phyloP scores from a whole-genome alignment of 2,113 vertebrate genomes.

The Meleagris gallopavo region DNA sequence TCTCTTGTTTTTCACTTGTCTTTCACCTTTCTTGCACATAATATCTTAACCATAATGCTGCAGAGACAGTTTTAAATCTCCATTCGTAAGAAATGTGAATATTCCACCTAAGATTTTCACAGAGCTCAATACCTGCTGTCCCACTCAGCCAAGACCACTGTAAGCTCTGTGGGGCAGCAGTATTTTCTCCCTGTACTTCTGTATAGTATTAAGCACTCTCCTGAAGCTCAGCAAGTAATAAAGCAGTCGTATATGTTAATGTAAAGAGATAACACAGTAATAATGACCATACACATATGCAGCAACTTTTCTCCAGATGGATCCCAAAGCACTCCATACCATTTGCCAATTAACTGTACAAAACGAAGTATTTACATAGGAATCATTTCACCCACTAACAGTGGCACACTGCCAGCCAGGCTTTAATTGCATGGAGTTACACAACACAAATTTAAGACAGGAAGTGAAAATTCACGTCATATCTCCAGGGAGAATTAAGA shows the following conservation, averaged over 20 bases:
- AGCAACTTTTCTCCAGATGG: slow-evolving; percentile 71
- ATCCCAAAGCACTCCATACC: slow-evolving; percentile 58
- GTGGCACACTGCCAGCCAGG: slow-evolving; percentile 54
- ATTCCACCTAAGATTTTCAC: not conserved
- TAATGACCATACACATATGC: slow-evolving; percentile 55
- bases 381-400: slow-evolving; percentile 66
- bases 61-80: not conserved
- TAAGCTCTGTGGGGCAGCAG: not conserved
- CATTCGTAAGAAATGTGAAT: not conserved
- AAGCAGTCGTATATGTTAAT: slow-evolving; percentile 48
- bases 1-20: not conserved
- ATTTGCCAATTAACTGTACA: slow-evolving; percentile 68
- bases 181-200: not conserved
- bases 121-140: not conserved
- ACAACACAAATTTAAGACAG: slow-evolving; percentile 60
- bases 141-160: not conserved
- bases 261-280: slow-evolving; percentile 40
- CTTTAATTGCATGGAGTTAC: slow-evolving; percentile 60
- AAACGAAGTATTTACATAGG: slow-evolving; percentile 67
- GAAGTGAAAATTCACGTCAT: slow-evolving; percentile 51
- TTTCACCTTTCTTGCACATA: not conserved
- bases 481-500: slow-evolving; percentile 27
- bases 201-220: not conserved
- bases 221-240: slow-evolving; percentile 23
- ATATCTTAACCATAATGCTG: not conserved